These are phyloP conservation scores for Butastur rufipennis DNA, from an alignment of 2,113 vertebrate genomes.

Conservation along the genomic window DNA sequence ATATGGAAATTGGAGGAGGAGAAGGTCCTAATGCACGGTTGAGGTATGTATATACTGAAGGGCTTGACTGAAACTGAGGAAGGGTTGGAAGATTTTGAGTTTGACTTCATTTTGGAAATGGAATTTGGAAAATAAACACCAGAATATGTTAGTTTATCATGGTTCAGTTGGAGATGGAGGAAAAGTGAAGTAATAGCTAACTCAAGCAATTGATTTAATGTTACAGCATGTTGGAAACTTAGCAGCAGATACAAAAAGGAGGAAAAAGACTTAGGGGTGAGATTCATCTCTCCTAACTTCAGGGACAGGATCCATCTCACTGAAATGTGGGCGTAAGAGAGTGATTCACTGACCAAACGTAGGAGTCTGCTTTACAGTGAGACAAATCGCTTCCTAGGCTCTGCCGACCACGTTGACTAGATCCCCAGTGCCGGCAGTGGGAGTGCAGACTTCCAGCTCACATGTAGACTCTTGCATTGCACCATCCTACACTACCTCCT, in stretches of 20 bases:
- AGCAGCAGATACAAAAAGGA: constrained; percentile 40
- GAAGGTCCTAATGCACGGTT: background rate
- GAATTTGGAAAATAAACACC: background rate
- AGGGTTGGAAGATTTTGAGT: background rate
- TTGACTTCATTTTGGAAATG: background rate
- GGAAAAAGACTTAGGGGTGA: constrained; percentile 43
- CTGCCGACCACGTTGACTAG: constrained; percentile 19
- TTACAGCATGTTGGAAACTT: background rate
- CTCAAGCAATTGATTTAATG: background rate
- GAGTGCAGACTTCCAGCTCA: constrained; percentile 70
- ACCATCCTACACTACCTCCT: constrained; percentile 58
- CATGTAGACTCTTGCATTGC: constrained; percentile 65
- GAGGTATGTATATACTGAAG: background rate
- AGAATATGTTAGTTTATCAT: background rate
- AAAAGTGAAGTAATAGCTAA: constrained; percentile 8
- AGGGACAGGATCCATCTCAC: constrained; percentile 45
- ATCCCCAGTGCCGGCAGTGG: constrained; percentile 42
- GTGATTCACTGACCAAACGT: constrained; percentile 67
- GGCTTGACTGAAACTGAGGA: background rate
- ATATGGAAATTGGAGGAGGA: background rate
- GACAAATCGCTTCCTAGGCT: constrained; percentile 63
- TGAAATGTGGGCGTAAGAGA: constrained; percentile 51
- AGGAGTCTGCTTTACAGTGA: constrained; percentile 66
- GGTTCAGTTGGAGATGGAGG: background rate
- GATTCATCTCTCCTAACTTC: constrained; percentile 46